Base-by-base conservation (phyloP, 1,140 invertebrate genomes). In the Drosophila punjabiensis region DNA sequence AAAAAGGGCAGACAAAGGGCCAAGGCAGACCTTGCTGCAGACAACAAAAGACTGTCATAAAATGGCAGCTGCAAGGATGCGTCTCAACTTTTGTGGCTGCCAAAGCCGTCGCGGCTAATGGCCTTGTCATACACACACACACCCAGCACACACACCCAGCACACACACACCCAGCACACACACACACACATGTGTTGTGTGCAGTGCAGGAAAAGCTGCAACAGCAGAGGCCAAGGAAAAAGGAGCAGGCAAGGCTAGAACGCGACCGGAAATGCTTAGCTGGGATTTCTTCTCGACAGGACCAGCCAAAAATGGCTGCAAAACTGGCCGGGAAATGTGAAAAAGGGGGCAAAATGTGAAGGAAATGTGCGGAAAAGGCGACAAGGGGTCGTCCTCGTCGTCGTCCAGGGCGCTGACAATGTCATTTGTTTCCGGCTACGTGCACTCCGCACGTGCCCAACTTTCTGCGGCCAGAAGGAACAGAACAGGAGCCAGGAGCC, bases 401-500 rank as follows among this genome's bases (percentile, higher is more conserved):
- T 24, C 24, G 24, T 55, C 60, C 71, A 67, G 69, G 63, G 77
- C 84, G 85, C 85, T 89, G 84, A 88, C 85, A 88, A 88, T 89
- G 84, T 88, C 84, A 89, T 88, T 88, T 88, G 85, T 88, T 88
- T 88, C 81, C 85, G 85, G 81, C 85, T 82, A 87, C 84, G 61
- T 88, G 85, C 84, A 88, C 76, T 71, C 68, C 78, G 82, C 79
- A 79, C 79, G 82, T 86, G 75, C 64, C 71, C 71, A 76, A 65
- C 62, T 67, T 67, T 60, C 52, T 67, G 74, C 56, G 74, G 73
- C 62, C 74, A 43, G 20, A 24, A 35, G 30, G n/a, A 39, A 7
- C 6, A 14, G 6, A 16, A 1, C 13, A 37, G 53, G 65, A 4
- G 20, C 16, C 16, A 45, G 50, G 53, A 7, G 28, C n/a, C 13